Conservation (phyloP, 1,140 invertebrate species). For the Drosophila navojoa region DNA sequence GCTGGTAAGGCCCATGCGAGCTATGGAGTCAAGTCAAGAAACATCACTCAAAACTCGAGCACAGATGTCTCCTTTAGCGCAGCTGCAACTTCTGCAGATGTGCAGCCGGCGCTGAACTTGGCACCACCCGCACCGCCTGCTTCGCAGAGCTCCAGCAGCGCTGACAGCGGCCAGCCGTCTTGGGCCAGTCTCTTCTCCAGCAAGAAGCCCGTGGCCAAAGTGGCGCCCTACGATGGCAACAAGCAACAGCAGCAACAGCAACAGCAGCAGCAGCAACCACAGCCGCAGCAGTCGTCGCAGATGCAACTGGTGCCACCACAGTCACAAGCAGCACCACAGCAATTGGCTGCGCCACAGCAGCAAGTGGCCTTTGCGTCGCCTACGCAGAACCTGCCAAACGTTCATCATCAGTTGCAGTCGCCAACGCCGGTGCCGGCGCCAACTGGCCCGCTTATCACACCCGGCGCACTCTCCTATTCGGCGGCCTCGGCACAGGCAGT, state of each 20-base stretch:
- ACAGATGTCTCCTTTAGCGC: conserved; percentile 11
- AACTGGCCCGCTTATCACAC: conserved; percentile 66
- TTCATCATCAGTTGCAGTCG: conserved; percentile 63
- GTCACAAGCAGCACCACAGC: conserved; percentile 11
- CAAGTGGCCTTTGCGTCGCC: conserved; percentile 22
- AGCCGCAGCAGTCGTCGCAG: neutral
- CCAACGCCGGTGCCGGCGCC: conserved; percentile 68
- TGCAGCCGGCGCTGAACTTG: conserved; percentile 61
- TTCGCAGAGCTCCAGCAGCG: conserved; percentile 55
- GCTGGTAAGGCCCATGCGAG: conserved; percentile 48
- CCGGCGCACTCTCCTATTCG: conserved; percentile 80
- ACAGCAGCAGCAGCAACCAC: conserved; percentile 8
- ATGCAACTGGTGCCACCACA: conserved; percentile 8
- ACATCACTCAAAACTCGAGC: conserved; percentile 9
- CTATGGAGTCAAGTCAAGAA: conserved; percentile 44
- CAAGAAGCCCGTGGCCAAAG: conserved; percentile 86
- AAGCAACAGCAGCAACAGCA: conserved; percentile 66
- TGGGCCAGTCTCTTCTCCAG: conserved; percentile 69
- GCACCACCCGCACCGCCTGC: conserved; percentile 66
- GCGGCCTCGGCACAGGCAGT: conserved; percentile 80
- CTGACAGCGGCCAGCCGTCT: conserved; percentile 61
- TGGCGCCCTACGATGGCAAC: conserved; percentile 85
- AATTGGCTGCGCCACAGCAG: conserved; percentile 12
- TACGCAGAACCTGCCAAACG: conserved; percentile 38
- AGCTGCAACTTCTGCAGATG: conserved; percentile 5